Evolutionary conservation across 2,113 vertebrate genomes (phyloP).

Genomic region (Cyphomyrus discorhynchus): DNA sequence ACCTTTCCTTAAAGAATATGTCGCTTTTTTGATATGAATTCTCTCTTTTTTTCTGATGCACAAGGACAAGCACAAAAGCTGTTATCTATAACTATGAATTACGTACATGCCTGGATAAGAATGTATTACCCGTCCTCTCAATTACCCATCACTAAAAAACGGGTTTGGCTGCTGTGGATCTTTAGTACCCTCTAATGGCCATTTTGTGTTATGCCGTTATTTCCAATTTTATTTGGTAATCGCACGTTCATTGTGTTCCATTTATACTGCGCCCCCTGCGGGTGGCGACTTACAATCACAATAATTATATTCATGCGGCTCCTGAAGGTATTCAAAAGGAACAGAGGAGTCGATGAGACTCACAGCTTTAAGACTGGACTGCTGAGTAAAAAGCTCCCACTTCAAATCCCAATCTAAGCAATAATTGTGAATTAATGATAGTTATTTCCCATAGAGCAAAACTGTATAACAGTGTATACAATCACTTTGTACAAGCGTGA

Average conservation of each 20-base stretch:
- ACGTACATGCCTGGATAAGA: not conserved
- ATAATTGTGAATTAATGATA: not conserved
- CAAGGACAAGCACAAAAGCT: conserved; percentile 6
- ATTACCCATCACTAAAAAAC: not conserved
- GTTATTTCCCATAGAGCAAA: not conserved
- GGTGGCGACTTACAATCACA: not conserved
- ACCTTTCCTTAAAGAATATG: not conserved
- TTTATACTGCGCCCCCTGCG: not conserved
- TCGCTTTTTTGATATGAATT: not conserved
- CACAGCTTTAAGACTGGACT: not conserved
- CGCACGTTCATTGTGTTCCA: not conserved
- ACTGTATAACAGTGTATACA: not conserved
- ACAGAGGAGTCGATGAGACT: not conserved
- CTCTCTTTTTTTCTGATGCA: not conserved
- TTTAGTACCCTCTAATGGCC: conserved; percentile 32
- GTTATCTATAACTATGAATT: conserved; percentile 6
- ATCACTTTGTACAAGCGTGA: not conserved
- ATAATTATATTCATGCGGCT: not conserved
- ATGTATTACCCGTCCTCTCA: not conserved
- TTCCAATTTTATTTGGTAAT: not conserved
- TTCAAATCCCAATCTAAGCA: not conserved
- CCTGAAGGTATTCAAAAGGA: not conserved
- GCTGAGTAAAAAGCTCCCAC: not conserved
- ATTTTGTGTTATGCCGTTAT: not conserved
- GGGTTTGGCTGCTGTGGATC: conserved; percentile 7